Base-by-base conservation (phyloP, 2,888 invertebrate species). In the Acronicta alni region DNA sequence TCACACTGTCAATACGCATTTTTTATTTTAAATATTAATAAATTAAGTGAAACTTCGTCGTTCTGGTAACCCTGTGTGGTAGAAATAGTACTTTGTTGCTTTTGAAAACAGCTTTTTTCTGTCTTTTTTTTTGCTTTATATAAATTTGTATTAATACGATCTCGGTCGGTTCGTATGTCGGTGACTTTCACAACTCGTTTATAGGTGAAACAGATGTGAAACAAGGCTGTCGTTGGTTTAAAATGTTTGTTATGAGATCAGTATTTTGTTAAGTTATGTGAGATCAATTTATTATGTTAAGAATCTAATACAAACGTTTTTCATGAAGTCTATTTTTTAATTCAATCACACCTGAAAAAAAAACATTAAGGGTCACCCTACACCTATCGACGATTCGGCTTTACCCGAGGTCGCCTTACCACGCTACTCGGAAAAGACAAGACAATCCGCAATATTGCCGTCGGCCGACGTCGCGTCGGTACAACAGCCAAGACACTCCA, bases 151-250 rank as follows among this genome's bases (percentile, higher is more conserved):
- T 41, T 57, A 59, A 39, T 55, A 55, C 61, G 74, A 75, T 80
- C 75, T 79, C 77, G 43, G 67, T 67, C 68, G 70, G 75, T 63
- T 53, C 43, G 20, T 49, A 17, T 35, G 44, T 56, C 37, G 44
- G 72, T 70, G 68, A 64, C 63, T 64, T 84, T 91, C 91, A 87
- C 91, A 92, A 85, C 92, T 93, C 88, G 92, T 93, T 93, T 93
- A 90, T 90, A 93, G 92, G 91, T 93, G 93, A 82, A 93, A 92
- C 92, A 93, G 92, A 88, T 93, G 92, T 93, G 91, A 83, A 83
- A 67, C 41, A 80, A 80, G 83, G 79, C 80, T 86, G 86, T 77
- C 80, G 61, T 70, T 76, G 70, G 64, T 67, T 57, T 59, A 48
- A 64, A 56, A 80, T 79, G 83, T 82, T 83, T 79, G 75, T 72